Conservation (phyloP, 2,888 invertebrate species). For the Junonia oenone region DNA sequence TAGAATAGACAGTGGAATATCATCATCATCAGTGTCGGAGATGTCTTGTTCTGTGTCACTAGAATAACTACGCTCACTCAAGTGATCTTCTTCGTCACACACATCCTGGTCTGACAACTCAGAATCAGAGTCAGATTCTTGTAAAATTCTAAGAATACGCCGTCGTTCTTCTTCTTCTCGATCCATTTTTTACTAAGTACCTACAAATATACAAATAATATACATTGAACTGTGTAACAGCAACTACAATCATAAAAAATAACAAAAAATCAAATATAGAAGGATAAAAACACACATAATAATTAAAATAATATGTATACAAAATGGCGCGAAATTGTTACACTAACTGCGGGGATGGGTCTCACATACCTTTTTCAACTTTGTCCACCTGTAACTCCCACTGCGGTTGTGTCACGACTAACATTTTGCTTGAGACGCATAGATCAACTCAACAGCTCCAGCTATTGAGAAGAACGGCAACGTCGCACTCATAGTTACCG, state of each 20-base stretch:
- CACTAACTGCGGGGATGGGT: too few relatives aligned
- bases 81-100: too few relatives aligned
- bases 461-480: too few relatives aligned
- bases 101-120: too few relatives aligned
- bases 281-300: too few relatives aligned
- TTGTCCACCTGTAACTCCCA: too few relatives aligned
- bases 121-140: constrained; percentile 17
- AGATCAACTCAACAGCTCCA: too few relatives aligned
- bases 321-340: constrained; percentile 8
- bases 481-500: too few relatives aligned
- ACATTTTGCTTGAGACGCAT: too few relatives aligned
- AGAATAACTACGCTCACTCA: constrained; percentile 22
- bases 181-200: constrained; percentile 16
- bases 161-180: neutral
- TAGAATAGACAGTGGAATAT: neutral
- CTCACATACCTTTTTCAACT: too few relatives aligned
- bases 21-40: constrained; percentile 19
- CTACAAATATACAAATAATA: constrained; percentile 9
- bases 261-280: too few relatives aligned
- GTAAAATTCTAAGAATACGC: neutral
- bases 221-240: constrained; percentile 19
- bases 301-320: constrained; percentile 17
- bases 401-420: too few relatives aligned
- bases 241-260: constrained; percentile 13
- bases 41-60: constrained; percentile 24